A percentile compares a stretch with the other conserved stretches of the same genome.
phyloP scores from a whole-genome alignment of 2,113 vertebrate genomes.

The Neogale vison region DNA sequence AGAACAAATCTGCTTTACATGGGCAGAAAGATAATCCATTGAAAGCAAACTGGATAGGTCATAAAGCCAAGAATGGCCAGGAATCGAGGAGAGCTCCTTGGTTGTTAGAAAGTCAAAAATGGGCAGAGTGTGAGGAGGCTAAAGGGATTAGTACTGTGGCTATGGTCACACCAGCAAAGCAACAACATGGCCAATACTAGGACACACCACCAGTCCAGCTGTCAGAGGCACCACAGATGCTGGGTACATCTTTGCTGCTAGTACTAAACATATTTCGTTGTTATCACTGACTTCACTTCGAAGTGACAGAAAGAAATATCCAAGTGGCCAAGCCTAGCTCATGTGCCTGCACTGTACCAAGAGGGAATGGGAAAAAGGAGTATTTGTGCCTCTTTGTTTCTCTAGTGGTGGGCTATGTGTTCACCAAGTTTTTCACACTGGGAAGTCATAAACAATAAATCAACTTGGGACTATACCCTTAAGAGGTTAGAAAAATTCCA shows the following conservation, averaged over 20 bases:
- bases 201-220: neutral
- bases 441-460: neutral
- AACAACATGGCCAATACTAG: neutral
- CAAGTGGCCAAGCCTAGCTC: neutral
- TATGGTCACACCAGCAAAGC: neutral
- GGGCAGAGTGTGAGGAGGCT: neutral
- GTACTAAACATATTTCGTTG: neutral
- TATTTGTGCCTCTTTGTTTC: neutral
- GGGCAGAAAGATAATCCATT: neutral
- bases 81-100: neutral
- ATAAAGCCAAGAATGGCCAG: neutral
- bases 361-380: neutral
- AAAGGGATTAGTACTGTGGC: no score
- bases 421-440: neutral
- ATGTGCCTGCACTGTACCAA: fast-evolving
- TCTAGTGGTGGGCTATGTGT: neutral
- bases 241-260: no score
- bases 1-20: neutral
- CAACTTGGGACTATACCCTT: neutral
- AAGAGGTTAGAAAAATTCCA: neutral
- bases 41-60: neutral
- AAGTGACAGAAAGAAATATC: neutral
- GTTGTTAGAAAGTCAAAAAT: neutral
- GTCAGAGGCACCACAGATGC: fast-evolving
- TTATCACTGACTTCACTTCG: neutral